These are phyloP conservation scores for Pherbina coryleti DNA, from an alignment of 2,888 invertebrate species.

Conservation along the genomic window DNA sequence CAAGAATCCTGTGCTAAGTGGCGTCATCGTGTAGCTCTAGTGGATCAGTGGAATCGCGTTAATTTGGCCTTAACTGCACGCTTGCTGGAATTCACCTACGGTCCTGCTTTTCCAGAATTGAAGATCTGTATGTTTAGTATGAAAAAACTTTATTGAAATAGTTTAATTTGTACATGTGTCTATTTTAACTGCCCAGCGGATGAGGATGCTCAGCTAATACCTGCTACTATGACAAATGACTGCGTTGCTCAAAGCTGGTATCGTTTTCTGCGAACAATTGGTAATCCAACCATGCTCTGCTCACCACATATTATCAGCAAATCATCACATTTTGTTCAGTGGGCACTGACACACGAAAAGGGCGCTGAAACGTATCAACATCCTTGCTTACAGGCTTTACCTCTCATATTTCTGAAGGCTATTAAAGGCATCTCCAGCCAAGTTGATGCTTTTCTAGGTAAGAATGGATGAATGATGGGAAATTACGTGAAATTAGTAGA, in stretches of 20 bases:
- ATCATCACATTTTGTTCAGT: constrained; percentile 78
- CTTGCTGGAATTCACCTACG: constrained; percentile 89
- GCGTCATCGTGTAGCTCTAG: constrained; percentile 92
- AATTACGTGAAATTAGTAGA: not conserved
- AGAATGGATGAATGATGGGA: constrained; percentile 45
- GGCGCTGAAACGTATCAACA: constrained; percentile 90
- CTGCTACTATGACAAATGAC: constrained; percentile 86
- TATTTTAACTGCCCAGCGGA: constrained; percentile 75
- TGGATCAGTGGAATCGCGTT: constrained; percentile 95
- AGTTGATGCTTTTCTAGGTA: constrained; percentile 96
- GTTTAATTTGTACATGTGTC: not conserved
- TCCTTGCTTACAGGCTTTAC: constrained; percentile 85
- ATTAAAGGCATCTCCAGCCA: constrained; percentile 93
- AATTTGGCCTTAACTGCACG: constrained; percentile 90
- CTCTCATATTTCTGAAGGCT: constrained; percentile 91
- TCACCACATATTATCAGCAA: constrained; percentile 83
- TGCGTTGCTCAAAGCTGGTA: constrained; percentile 97
- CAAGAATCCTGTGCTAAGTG: constrained; percentile 93
- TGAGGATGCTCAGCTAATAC: constrained; percentile 86
- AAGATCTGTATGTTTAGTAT: constrained; percentile 76
- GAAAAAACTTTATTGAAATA: not conserved
- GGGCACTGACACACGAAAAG: constrained; percentile 83
- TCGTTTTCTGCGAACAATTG: constrained; percentile 91
- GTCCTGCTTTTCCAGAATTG: constrained; percentile 83
- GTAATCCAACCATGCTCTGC: constrained; percentile 93